These are phyloP conservation scores for Scaptomyza caliginosa DNA, from an alignment of 2,888 invertebrate genomes.

Conservation along the genomic window DNA sequence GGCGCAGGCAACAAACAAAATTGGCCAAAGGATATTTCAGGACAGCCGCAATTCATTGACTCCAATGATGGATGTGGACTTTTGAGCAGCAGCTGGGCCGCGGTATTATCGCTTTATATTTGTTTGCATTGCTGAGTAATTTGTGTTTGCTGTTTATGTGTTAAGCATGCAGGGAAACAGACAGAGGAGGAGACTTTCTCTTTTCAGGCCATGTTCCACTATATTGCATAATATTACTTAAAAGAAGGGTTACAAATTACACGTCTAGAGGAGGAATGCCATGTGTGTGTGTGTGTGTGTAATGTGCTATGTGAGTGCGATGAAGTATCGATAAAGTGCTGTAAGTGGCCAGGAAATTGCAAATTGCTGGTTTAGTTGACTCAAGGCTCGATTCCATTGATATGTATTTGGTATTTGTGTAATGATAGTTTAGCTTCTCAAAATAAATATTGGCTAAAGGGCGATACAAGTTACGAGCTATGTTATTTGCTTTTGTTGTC, in stretches of 20 bases:
- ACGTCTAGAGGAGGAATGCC: conserved; percentile 29
- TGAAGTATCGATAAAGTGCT: conserved; percentile 56
- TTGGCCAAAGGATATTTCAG: conserved; percentile 69
- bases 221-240: conserved; percentile 12
- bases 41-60: conserved; percentile 74
- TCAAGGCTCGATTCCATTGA: conserved; percentile 10
- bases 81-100: conserved; percentile 20
- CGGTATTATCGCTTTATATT: conserved; percentile 73
- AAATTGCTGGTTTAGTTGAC: conserved; percentile 61
- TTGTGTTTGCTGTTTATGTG: conserved; percentile 71
- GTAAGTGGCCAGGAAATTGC: conserved; percentile 70
- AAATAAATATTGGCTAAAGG: conserved; percentile 59
- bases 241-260: conserved; percentile 59
- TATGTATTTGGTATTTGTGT: conserved; percentile 21
- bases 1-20: conserved; percentile 41
- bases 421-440: conserved; percentile 51
- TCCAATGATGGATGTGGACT: conserved; percentile 60
- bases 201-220: not conserved
- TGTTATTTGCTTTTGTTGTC: not conserved
- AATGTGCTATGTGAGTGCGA: conserved; percentile 49
- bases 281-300: not conserved
- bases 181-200: not conserved
- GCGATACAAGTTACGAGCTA: conserved; percentile 17
- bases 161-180: conserved; percentile 50
- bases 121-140: conserved; percentile 76